Percentiles rank a stretch among this genome's conserved stretches.
These are phyloP conservation scores for Diarsia rubi DNA, from an alignment of 2,888 invertebrate genomes.

Conservation along the genomic window DNA sequence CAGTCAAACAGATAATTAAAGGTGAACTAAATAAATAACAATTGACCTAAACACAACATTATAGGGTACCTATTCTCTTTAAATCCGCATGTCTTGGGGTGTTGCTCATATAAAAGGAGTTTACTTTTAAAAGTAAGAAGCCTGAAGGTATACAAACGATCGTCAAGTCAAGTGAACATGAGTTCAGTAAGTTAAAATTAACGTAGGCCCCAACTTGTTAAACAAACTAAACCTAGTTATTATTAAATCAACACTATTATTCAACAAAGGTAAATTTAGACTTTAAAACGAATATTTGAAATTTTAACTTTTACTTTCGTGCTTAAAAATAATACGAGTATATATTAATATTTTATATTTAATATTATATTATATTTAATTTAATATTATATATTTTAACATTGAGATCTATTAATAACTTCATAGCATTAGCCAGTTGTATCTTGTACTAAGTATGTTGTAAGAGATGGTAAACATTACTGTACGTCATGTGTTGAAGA, in stretches of 20 bases:
- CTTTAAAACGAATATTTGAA: background rate
- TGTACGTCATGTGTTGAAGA: conserved; percentile 16
- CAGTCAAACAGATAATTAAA: too few species aligned
- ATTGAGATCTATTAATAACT: conserved; percentile 27
- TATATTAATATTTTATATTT: too few species aligned
- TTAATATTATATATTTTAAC: too few species aligned
- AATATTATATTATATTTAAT: too few species aligned
- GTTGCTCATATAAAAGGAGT: too few species aligned
- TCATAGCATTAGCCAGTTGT: background rate
- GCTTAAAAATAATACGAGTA: too few species aligned
- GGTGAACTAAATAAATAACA: too few species aligned
- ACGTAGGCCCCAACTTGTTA: background rate
- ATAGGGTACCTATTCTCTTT: too few species aligned
- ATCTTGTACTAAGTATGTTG: conserved; percentile 21
- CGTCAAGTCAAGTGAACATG: background rate
- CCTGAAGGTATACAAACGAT: background rate
- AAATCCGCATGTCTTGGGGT: too few species aligned
- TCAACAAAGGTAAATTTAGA: conserved; percentile 3
- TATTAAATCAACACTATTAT: conserved; percentile 11
- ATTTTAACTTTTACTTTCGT: background rate
- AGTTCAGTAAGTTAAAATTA: conserved; percentile 14
- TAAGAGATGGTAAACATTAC: conserved; percentile 8
- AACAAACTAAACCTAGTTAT: background rate
- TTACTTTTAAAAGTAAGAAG: too few species aligned
- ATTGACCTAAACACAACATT: too few species aligned